Evolutionary conservation across 2,888 invertebrate genomes (phyloP).

Genomic region (Drosophila recens): DNA sequence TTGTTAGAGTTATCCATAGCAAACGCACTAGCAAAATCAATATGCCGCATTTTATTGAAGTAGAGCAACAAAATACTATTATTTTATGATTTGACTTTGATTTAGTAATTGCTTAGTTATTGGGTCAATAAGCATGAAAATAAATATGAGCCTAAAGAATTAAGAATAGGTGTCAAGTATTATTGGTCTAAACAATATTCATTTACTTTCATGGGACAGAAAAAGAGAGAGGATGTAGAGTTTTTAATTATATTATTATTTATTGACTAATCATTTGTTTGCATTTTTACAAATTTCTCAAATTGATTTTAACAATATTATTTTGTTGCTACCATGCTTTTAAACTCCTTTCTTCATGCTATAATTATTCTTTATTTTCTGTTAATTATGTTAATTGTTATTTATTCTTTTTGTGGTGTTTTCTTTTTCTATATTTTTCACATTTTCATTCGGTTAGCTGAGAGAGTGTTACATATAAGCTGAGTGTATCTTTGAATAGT

Average conservation of each 20-base stretch:
- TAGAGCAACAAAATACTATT: slow-evolving; percentile 4
- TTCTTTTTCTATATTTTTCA: slow-evolving; percentile 16
- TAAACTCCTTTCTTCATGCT: slow-evolving; percentile 15
- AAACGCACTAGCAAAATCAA: background rate
- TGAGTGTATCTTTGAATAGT: slow-evolving; percentile 22
- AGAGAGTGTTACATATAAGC: slow-evolving; percentile 15
- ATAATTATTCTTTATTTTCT: background rate
- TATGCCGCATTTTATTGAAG: background rate
- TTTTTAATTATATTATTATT: slow-evolving; percentile 68
- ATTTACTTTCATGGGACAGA: background rate
- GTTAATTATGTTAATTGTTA: slow-evolving; percentile 12
- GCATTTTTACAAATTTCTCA: slow-evolving; percentile 55
- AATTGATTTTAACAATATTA: slow-evolving; percentile 58
- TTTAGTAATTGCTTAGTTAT: slow-evolving; percentile 47
- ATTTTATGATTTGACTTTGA: slow-evolving; percentile 34
- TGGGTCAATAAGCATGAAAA: slow-evolving; percentile 7
- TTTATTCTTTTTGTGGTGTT: slow-evolving; percentile 11
- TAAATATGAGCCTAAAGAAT: slow-evolving; percentile 2
- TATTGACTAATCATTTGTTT: slow-evolving; percentile 69
- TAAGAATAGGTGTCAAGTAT: slow-evolving; percentile 7
- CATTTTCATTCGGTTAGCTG: slow-evolving; percentile 5
- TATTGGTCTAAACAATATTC: background rate
- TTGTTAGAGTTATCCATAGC: background rate
- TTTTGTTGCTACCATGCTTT: slow-evolving; percentile 35
- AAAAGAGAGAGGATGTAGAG: background rate